Evolutionary conservation across 2,113 vertebrate species (phyloP), one percentile per base, ranked within the genome.

Genomic region (Jacana jacana): DNA sequence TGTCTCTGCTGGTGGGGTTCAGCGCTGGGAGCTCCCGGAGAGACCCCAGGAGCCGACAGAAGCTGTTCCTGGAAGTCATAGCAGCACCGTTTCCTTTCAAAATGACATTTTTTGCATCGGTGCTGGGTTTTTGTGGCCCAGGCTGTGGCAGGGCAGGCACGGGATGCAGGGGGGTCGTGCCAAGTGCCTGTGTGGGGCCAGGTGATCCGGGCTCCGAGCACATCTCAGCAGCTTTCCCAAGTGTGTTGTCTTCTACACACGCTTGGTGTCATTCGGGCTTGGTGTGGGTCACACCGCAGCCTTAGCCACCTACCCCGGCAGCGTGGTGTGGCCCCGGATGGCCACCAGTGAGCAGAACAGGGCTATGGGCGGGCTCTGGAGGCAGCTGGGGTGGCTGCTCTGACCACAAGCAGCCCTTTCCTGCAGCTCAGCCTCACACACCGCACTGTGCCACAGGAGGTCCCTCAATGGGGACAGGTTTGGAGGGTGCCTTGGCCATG

Each of bases 121-220:
- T 8, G 5, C 42, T 1, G 4, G 33, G n/a, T 23, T 44, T 28
- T 33, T 3, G 0, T 4, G 44, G 51, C 73, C 37, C 2, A 2
- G 1, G 5, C 35, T 39, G 61, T 6, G 7, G 14, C 33, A 13
- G 10, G 33, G 54, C 39, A 11, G 46, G 48, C 3, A 0, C 9
- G 7, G 6, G 27, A 8, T 7, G 15, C 0, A 4, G 39, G 44
- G 4, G 18, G 18, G 24, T 83, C 4, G 0, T 13, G 63, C 71
- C 48, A n/a, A 33, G 28, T 4, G 1, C 51, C 7, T 4, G 17
- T 12, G 28, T 6, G 0, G 42, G 58, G 51, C 20, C 5, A 1
- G 10, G 30, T 22, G 48, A 10, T 55, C 4, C 1, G 4, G 49
- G 31, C 57, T 71, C 65, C 2, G 25, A 40, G 72, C 4, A 2